These are phyloP conservation scores for Drosophila neocordata DNA, from an alignment of 1,140 invertebrate genomes.

Conservation along the genomic window DNA sequence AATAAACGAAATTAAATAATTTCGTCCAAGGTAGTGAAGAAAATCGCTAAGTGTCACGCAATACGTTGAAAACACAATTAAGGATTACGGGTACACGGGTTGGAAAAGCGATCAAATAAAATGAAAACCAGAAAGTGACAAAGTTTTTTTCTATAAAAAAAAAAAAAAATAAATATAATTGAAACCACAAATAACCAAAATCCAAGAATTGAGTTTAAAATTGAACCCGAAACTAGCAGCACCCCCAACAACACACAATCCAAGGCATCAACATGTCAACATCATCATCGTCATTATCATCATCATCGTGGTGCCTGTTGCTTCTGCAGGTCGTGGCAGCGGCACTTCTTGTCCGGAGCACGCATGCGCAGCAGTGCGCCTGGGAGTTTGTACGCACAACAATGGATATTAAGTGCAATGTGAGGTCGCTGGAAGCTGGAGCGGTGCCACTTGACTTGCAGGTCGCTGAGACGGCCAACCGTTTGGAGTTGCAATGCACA, in stretches of 20 bases:
- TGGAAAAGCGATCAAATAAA: constrained; percentile 61
- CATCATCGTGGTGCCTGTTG: constrained; percentile 42
- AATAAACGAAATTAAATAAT: constrained; percentile 1
- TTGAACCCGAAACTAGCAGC: neutral
- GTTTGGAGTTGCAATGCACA: constrained; percentile 87
- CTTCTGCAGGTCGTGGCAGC: constrained; percentile 30
- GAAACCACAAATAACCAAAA: constrained; percentile 25
- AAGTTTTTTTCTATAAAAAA: constrained; percentile 33
- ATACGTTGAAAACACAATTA: constrained; percentile 23
- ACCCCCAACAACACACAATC: constrained; percentile 23
- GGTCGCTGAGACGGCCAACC: constrained; percentile 86
- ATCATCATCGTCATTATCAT: neutral
- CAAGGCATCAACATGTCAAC: constrained; percentile 12
- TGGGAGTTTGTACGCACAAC: constrained; percentile 81
- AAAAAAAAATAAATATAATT: constrained; percentile 18
- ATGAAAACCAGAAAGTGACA: constrained; percentile 80
- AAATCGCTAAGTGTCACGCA: constrained; percentile 43
- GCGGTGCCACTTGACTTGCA: constrained; percentile 83
- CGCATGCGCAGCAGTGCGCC: constrained; percentile 80
- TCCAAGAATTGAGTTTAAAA: neutral
- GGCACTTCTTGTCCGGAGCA: neutral
- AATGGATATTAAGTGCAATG: constrained; percentile 84
- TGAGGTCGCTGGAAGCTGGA: constrained; percentile 83
- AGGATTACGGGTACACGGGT: constrained; percentile 74
- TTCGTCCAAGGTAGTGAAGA: neutral